Evolutionary conservation across 2,888 invertebrate species (phyloP).

Genomic region (Agrochola lota): DNA sequence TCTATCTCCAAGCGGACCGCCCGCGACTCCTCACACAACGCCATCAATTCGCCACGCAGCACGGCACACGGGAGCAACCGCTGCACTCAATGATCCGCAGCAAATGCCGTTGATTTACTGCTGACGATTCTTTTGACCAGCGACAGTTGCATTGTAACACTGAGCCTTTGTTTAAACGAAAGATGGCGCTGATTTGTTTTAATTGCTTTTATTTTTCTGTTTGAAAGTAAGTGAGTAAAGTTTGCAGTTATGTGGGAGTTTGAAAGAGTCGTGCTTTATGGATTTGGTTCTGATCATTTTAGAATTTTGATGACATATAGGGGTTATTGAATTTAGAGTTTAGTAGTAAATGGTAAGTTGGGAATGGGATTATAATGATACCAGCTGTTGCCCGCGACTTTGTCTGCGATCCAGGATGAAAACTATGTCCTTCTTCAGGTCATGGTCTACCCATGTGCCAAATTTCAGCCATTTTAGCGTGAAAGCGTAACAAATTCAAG

Average conservation of each 20-base stretch:
- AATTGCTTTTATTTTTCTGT: neutral
- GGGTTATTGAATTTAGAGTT: neutral
- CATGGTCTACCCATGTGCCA: too few species aligned
- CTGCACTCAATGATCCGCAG: constrained; percentile 74
- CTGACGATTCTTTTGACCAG: constrained; percentile 62
- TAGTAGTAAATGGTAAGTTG: too few species aligned
- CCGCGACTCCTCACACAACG: constrained; percentile 28
- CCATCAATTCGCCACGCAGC: constrained; percentile 41
- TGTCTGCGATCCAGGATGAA: too few species aligned
- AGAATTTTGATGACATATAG: neutral
- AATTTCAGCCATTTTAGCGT: too few species aligned
- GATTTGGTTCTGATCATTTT: neutral
- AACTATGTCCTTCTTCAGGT: too few species aligned
- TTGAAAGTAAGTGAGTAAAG: neutral
- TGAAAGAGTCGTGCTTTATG: neutral
- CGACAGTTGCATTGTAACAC: constrained; percentile 32
- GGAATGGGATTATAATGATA: neutral
- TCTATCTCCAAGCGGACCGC: constrained; percentile 34
- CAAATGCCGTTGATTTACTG: constrained; percentile 83
- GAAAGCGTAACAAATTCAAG: too few species aligned
- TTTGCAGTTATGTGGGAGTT: neutral
- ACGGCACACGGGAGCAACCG: constrained; percentile 66
- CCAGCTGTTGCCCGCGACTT: too few species aligned
- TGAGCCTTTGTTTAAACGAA: constrained; percentile 32
- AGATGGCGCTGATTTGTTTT: constrained; percentile 34